Percentiles rank a stretch among this genome's conserved stretches.
These are phyloP conservation scores for Bothrops jararaca DNA, from an alignment of 2,113 vertebrate genomes.

Conservation along the genomic window DNA sequence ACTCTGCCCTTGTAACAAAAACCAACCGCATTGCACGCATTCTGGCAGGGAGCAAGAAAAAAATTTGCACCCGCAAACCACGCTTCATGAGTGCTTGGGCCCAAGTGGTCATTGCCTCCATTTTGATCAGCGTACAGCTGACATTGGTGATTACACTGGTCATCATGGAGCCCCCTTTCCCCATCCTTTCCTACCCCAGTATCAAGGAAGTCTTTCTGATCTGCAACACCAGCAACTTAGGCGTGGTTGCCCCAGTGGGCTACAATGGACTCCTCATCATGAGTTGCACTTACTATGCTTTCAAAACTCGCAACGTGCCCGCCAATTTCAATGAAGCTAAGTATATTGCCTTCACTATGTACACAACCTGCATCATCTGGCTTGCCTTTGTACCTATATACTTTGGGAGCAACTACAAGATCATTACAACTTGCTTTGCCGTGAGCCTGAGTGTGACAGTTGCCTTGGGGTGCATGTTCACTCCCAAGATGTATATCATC, in stretches of 20 bases:
- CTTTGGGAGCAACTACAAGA: constrained; percentile 99
- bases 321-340: constrained; percentile 99
- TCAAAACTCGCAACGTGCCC: constrained; percentile 97
- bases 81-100: constrained; percentile 99
- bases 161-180: constrained; percentile 93
- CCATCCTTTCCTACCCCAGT: constrained; percentile 94
- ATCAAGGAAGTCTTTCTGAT: constrained; percentile 96
- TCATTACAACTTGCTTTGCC: constrained; percentile 97
- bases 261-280: constrained; percentile 97
- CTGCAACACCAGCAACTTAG: constrained; percentile 95
- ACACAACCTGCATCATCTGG: constrained; percentile 99
- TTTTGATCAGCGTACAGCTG: constrained; percentile 92
- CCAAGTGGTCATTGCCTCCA: constrained; percentile 91
- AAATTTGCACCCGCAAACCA: constrained; percentile 97
- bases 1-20: constrained; percentile 95
- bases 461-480: constrained; percentile 98
- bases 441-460: constrained; percentile 98
- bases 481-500: constrained; percentile 99
- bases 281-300: constrained; percentile 99
- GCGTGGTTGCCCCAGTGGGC: constrained; percentile 93
- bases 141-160: constrained; percentile 89
- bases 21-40: constrained; percentile 98
- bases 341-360: constrained; percentile 99
- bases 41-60: constrained; percentile 98
- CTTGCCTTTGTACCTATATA: constrained; percentile 98